A percentile compares a stretch with the other conserved stretches of the same genome.
Conservation (phyloP, 2,113 vertebrate genomes). For the Oncorhynchus masou region DNA sequence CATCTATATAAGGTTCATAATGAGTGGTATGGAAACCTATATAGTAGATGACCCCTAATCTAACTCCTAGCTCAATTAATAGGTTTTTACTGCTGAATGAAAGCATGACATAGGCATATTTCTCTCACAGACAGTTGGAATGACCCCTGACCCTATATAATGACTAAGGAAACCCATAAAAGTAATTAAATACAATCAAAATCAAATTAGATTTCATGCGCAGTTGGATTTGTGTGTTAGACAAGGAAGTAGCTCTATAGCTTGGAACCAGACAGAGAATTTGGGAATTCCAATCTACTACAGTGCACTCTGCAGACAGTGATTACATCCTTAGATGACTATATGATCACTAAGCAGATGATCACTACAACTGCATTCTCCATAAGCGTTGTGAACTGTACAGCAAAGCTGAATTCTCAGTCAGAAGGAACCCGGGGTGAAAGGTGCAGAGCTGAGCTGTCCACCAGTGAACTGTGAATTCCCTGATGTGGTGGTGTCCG, state of each 20-base stretch:
- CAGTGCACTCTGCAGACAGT: neutral
- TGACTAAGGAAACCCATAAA: neutral
- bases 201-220: too few species aligned
- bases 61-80: neutral
- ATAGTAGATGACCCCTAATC: neutral
- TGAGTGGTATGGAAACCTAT: neutral
- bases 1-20: constrained; percentile 14
- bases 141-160: neutral
- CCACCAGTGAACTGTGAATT: constrained; percentile 39
- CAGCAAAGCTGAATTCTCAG: too few species aligned
- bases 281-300: neutral
- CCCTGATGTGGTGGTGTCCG: constrained; percentile 29
- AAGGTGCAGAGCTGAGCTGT: constrained; percentile 23
- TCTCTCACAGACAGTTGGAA: neutral
- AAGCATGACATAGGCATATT: neutral
- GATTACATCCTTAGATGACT: neutral
- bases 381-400: too few species aligned
- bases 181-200: neutral
- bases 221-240: too few species aligned
- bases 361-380: too few species aligned
- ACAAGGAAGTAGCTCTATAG: neutral
- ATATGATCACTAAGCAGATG: too few species aligned
- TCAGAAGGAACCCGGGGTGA: too few species aligned
- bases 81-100: neutral
- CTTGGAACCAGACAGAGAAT: too few species aligned